phyloP scores from a whole-genome alignment of 2,797 vertebrate genomes.

The Scolopax bukidnonensis region DNA sequence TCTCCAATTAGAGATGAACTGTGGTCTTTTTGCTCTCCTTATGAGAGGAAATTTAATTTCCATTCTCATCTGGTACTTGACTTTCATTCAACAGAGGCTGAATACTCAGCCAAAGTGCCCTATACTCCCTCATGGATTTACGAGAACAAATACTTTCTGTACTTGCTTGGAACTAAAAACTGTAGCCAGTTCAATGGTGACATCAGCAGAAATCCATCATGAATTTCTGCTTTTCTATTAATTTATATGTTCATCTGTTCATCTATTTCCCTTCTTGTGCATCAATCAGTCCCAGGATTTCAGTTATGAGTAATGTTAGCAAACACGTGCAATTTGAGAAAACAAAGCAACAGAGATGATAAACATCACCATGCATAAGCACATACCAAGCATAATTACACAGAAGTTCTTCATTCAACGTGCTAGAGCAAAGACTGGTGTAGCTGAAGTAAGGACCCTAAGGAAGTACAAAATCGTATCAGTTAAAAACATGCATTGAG shows the following conservation, averaged over 20 bases:
- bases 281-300: background rate
- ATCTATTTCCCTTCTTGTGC: background rate
- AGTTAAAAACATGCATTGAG: slow-evolving; percentile 76
- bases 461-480: slow-evolving; percentile 67
- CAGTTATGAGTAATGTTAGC: background rate
- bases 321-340: slow-evolving; percentile 41
- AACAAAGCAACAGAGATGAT: background rate
- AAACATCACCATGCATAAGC: slow-evolving; percentile 7
- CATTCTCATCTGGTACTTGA: slow-evolving; percentile 71
- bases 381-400: slow-evolving; percentile 79
- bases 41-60: slow-evolving; percentile 77
- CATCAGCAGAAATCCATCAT: slow-evolving; percentile 47
- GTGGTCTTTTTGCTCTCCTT: slow-evolving; percentile 27
- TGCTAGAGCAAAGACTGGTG: slow-evolving; percentile 75
- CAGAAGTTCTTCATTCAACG: slow-evolving; percentile 70
- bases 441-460: slow-evolving; percentile 74
- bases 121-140: slow-evolving; percentile 42
- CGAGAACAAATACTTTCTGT: slow-evolving; percentile 30
- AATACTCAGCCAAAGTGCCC: slow-evolving; percentile 59
- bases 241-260: background rate
- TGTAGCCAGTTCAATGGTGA: background rate
- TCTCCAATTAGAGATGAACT: slow-evolving; percentile 33
- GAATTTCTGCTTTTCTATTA: background rate
- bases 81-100: slow-evolving; percentile 66
- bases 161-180: slow-evolving; percentile 31